Evolutionary conservation across 2,113 vertebrate genomes (phyloP), one percentile per base, ranked within the genome.

Genomic region (Rhynchopsitta pachyrhyncha): DNA sequence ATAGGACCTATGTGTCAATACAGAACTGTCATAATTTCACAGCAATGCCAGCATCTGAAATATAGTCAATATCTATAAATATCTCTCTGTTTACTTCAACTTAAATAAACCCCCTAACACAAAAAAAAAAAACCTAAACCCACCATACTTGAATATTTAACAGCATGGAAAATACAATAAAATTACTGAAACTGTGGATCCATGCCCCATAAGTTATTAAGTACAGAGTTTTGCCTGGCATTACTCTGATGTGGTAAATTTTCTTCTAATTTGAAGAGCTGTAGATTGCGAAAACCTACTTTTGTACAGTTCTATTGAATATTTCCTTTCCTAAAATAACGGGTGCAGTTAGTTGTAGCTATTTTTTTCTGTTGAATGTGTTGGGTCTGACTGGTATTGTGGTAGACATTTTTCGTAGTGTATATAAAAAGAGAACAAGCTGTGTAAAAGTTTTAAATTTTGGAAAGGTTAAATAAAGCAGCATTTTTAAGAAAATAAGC

Each of bases 401-500:
- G 39, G 11, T 42, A 49, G 39, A 13, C 10, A 49, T n/a, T 78
- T 78, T 77, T 46, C 1, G 0, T 11, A 22, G 3, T 22, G 4
- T 35, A 19, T 28, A 17, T 59, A 75, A 52, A 64, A 75, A 76
- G 8, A 47, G 19, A 76, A 59, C 6, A 12, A 42, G 57, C 14
- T 31, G 4, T 46, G 7, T 27, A 59, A 27, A 75, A 39, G n/a
- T 4, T 11, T 28, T 6, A 55, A 64, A 66, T 55, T 62, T 88
- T 71, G 7, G 33, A 74, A 53, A 87, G 8, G 6, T 49, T 37
- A 74, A 52, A 28, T 47, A 31, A 41, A 7, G 3, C 9, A 63
- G 0, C 0, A 3, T 47, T 82, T 82, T n/a, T 3, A 1, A 3
- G 60, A 86, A 78, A 78, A 23, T 27, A 10, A 47, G 0, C 27